These are phyloP conservation scores for Griposia aprilina DNA, from an alignment of 2,888 invertebrate species.

Conservation along the genomic window DNA sequence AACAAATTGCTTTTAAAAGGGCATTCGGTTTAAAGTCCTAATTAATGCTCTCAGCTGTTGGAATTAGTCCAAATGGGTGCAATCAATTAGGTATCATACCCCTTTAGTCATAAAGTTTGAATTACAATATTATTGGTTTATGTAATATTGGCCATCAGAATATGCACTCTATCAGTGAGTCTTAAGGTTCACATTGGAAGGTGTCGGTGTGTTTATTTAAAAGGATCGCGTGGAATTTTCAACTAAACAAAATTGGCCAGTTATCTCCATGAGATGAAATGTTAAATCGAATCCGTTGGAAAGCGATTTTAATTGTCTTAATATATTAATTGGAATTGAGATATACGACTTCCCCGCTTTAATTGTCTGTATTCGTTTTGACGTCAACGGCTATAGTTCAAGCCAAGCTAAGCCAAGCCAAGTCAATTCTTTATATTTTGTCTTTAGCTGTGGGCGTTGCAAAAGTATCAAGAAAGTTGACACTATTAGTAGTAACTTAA, in stretches of 20 bases:
- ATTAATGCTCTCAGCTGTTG: slow-evolving; percentile 46
- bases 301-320: slow-evolving; percentile 27
- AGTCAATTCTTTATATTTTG: not conserved
- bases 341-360: not conserved
- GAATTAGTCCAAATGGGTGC: slow-evolving; percentile 36
- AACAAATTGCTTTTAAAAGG: slow-evolving; percentile 54
- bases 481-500: not conserved
- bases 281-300: slow-evolving; percentile 34
- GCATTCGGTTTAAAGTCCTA: slow-evolving; percentile 48
- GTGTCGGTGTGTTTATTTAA: slow-evolving; percentile 3
- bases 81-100: slow-evolving; percentile 33
- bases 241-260: slow-evolving; percentile 38
- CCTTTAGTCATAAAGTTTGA: slow-evolving; percentile 35
- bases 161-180: not conserved
- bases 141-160: not conserved
- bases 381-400: not conserved
- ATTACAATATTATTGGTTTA: slow-evolving; percentile 18
- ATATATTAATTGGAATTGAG: slow-evolving; percentile 6
- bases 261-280: slow-evolving; percentile 48
- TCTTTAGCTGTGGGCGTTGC: not conserved
- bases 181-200: not conserved
- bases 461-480: not conserved
- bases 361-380: not conserved
- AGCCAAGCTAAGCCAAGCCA: not conserved
- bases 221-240: slow-evolving; percentile 24